These are phyloP conservation scores for Drosophila bocki DNA, from an alignment of 1,140 invertebrate genomes.

Conservation along the genomic window DNA sequence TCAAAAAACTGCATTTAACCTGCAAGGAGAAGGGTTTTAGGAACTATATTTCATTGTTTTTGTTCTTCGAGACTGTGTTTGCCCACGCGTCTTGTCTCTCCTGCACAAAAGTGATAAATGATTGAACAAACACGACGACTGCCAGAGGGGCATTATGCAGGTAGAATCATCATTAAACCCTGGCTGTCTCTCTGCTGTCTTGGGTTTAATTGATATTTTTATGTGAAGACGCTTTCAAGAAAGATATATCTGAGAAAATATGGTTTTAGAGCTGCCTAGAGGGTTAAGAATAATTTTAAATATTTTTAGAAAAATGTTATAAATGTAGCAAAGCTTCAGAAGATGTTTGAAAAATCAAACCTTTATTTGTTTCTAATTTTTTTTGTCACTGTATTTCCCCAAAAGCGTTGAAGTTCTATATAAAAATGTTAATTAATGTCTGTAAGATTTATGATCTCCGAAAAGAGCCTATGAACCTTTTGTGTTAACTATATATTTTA, in stretches of 20 bases:
- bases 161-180: slow-evolving; percentile 46
- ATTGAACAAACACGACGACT: slow-evolving; percentile 38
- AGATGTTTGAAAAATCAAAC: not conserved
- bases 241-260: not conserved
- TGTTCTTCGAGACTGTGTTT: slow-evolving; percentile 19
- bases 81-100: slow-evolving; percentile 30
- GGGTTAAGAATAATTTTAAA: not conserved
- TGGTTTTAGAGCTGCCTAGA: not conserved
- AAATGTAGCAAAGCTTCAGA: not conserved
- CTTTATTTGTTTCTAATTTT: not conserved
- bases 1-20: slow-evolving; percentile 62
- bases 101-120: slow-evolving; percentile 33
- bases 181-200: slow-evolving; percentile 18
- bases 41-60: slow-evolving; percentile 14
- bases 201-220: slow-evolving; percentile 48
- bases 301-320: not conserved
- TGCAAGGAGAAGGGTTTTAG: slow-evolving; percentile 7
- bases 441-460: slow-evolving; percentile 24
- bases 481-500: slow-evolving; percentile 9
- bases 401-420: slow-evolving; percentile 2
- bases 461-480: slow-evolving; percentile 6
- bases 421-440: not conserved
- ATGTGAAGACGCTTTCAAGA: slow-evolving; percentile 13
- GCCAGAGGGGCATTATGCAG: slow-evolving; percentile 36
- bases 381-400: not conserved